phyloP scores from a whole-genome alignment of 2,113 vertebrate genomes.

The Eudorcas thomsonii region DNA sequence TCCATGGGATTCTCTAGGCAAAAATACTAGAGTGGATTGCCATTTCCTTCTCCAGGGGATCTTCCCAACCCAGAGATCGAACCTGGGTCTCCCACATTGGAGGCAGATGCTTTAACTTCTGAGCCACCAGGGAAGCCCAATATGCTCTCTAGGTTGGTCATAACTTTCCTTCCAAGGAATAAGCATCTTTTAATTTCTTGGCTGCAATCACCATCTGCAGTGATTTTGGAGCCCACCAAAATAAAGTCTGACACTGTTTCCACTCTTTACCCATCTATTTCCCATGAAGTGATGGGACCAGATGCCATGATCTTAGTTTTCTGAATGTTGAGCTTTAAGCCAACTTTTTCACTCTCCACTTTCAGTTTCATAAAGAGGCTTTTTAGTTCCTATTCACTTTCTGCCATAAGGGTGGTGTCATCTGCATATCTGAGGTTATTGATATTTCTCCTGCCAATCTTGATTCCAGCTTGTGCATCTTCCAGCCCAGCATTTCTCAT shows the following conservation, averaged over 20 bases:
- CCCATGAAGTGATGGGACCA: not conserved
- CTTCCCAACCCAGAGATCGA: no score
- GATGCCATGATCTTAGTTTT: not conserved
- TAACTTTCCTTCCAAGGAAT: not conserved
- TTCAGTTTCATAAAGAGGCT: not conserved
- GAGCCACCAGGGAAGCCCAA: no score
- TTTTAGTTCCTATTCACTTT: not conserved
- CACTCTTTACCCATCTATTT: not conserved
- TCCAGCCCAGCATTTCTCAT: not conserved
- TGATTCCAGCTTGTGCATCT: not conserved
- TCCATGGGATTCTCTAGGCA: no score
- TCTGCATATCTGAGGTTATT: not conserved
- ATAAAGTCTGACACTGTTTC: not conserved
- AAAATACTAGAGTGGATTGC: no score
- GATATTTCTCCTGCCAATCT: accelerated
- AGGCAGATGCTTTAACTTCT: no score
- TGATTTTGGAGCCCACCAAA: not conserved
- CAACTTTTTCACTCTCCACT: not conserved
- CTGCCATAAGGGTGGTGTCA: not conserved
- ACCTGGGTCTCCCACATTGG: no score
- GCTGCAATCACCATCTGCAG: not conserved
- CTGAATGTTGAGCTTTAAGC: not conserved
- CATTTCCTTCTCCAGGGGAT: no score
- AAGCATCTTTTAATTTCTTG: not conserved
- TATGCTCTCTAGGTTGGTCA: not conserved